Percentiles rank a stretch among this genome's conserved stretches.
Evolutionary conservation across 2,113 vertebrate species (phyloP).

Genomic region (Heterotilapia buettikoferi): DNA sequence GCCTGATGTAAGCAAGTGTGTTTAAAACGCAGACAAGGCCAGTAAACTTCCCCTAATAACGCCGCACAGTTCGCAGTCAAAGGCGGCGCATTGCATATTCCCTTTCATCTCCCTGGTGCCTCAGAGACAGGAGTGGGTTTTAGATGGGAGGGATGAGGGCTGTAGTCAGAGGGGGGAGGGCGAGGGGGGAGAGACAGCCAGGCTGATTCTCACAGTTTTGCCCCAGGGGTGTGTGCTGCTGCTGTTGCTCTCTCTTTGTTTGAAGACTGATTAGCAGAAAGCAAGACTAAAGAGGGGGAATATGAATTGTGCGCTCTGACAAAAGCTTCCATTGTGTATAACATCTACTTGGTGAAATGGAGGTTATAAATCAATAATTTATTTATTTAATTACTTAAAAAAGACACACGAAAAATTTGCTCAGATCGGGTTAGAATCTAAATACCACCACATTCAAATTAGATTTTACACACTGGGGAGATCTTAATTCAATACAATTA

Average conservation of each 20-base stretch:
- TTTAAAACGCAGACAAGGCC: slow-evolving; percentile 48
- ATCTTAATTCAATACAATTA: neutral
- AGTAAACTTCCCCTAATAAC: slow-evolving; percentile 55
- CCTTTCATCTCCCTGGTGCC: slow-evolving; percentile 67
- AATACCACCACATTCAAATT: neutral
- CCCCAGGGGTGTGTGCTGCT: slow-evolving; percentile 57
- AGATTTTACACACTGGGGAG: neutral
- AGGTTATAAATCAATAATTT: neutral
- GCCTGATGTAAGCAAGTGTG: slow-evolving; percentile 22
- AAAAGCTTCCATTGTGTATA: slow-evolving; percentile 33
- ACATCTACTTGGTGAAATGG: neutral
- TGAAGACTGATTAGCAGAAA: slow-evolving; percentile 59
- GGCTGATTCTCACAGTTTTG: slow-evolving; percentile 53
- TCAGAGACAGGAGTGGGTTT: slow-evolving; percentile 56
- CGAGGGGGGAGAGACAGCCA: slow-evolving; percentile 10
- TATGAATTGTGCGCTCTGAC: slow-evolving; percentile 31
- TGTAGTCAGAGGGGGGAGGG: slow-evolving; percentile 38
- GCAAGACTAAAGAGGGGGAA: slow-evolving; percentile 38
- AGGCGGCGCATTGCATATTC: slow-evolving; percentile 66
- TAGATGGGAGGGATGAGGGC: slow-evolving; percentile 49
- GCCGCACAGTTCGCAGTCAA: slow-evolving; percentile 54
- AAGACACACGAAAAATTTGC: neutral
- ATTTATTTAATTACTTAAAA: neutral
- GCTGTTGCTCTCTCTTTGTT: slow-evolving; percentile 61
- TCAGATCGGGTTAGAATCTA: neutral